A percentile compares a stretch with the other conserved stretches of the same genome.
These are phyloP conservation scores for Apantesis nais DNA, from an alignment of 2,888 invertebrate genomes.

Conservation along the genomic window DNA sequence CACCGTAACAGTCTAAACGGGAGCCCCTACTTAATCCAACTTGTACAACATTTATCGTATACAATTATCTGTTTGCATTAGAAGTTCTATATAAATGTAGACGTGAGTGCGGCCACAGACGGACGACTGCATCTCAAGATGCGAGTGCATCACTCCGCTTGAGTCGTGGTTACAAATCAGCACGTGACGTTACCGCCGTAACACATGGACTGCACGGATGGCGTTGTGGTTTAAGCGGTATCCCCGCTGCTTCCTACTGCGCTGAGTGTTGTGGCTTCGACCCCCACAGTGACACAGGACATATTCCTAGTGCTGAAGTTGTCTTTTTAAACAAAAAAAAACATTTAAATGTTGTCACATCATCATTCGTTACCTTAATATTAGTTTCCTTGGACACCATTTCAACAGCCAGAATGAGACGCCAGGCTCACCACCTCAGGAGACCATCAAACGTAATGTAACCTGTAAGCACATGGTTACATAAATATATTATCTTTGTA, in stretches of 20 bases:
- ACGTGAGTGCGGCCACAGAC: too few relatives aligned
- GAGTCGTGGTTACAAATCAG: too few relatives aligned
- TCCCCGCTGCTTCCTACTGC: too few relatives aligned
- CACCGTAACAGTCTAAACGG: not conserved
- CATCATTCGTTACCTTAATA: slow-evolving; percentile 27
- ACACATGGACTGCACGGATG: too few relatives aligned
- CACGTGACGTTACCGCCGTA: too few relatives aligned
- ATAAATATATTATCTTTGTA: not conserved
- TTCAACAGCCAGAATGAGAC: slow-evolving; percentile 14
- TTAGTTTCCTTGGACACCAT: slow-evolving; percentile 39
- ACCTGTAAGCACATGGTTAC: not conserved
- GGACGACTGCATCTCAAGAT: too few relatives aligned
- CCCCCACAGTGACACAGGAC: not conserved
- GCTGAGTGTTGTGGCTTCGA: too few relatives aligned
- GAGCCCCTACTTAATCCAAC: not conserved
- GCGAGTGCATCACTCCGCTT: too few relatives aligned
- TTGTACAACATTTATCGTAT: too few relatives aligned
- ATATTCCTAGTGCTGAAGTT: not conserved
- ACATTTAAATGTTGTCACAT: not conserved
- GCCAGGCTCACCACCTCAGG: slow-evolving; percentile 7
- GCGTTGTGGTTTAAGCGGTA: too few relatives aligned
- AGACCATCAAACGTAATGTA: slow-evolving; percentile 34
- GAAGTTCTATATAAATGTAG: too few relatives aligned
- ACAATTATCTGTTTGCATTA: too few relatives aligned
- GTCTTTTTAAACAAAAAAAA: not conserved